Percentiles rank a stretch among this genome's conserved stretches.
Evolutionary conservation across 2,888 invertebrate genomes (phyloP).

Genomic region (Aspidiotus destructor): DNA sequence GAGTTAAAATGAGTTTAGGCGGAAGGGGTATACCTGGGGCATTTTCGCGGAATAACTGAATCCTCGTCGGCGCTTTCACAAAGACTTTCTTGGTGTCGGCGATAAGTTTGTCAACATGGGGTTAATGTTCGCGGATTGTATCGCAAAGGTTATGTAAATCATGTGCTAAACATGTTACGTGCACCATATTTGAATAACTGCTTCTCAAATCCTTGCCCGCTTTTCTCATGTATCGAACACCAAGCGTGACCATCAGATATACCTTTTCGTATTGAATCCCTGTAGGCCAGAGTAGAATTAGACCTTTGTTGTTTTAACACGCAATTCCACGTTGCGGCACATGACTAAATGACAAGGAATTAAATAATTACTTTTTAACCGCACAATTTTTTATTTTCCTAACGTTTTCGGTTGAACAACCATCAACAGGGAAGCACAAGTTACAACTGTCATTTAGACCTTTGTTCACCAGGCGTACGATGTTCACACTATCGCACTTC

Average conservation of each 20-base stretch:
- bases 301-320: too few relatives aligned
- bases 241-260: neutral
- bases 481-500: neutral
- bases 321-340: too few relatives aligned
- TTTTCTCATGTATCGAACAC: neutral
- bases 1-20: too few relatives aligned
- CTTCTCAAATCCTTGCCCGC: neutral
- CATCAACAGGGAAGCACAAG: too few relatives aligned
- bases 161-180: neutral
- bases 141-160: neutral
- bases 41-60: too few relatives aligned
- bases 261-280: neutral
- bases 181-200: conserved; percentile 1
- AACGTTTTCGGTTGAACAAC: too few relatives aligned
- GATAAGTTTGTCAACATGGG: neutral
- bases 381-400: too few relatives aligned
- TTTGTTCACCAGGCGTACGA: neutral
- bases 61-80: too few relatives aligned
- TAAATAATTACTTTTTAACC: too few relatives aligned
- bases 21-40: too few relatives aligned
- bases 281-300: neutral
- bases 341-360: too few relatives aligned
- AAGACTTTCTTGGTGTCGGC: neutral
- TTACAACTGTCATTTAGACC: too few relatives aligned
- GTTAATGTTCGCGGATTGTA: neutral